phyloP scores from a whole-genome alignment of 2,797 vertebrate genomes.

The Aeoliscus strigatus region DNA sequence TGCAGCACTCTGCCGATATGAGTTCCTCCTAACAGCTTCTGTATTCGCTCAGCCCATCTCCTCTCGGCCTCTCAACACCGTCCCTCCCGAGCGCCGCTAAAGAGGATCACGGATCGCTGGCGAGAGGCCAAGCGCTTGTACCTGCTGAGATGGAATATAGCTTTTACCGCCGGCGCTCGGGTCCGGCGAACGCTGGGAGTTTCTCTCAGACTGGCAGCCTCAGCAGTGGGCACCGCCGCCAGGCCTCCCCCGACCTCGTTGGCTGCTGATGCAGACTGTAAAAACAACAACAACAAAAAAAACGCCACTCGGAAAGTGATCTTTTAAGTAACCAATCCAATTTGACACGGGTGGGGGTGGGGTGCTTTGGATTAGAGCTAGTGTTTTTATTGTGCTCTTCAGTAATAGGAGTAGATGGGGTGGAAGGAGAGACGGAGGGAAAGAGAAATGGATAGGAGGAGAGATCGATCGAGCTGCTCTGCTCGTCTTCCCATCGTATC shows the following conservation, averaged over 20 bases:
- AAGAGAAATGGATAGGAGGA: conserved; percentile 34
- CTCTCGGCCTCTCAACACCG: conserved; percentile 42
- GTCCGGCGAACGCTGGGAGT: conserved; percentile 17
- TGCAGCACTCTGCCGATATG: conserved; percentile 62
- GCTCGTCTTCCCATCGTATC: conserved; percentile 43
- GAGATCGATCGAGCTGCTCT: conserved; percentile 63
- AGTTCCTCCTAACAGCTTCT: conserved; percentile 55
- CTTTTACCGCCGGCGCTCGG: conserved; percentile 28
- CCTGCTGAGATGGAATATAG: conserved; percentile 54
- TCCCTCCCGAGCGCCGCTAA: conserved; percentile 32
- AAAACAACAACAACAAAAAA: no score
- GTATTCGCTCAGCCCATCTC: conserved; percentile 48
- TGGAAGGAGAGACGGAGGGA: conserved; percentile 44
- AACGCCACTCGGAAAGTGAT: conserved; percentile 55
- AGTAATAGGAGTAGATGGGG: conserved; percentile 58
- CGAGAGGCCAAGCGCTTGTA: conserved; percentile 45
- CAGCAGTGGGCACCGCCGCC: conserved; percentile 23
- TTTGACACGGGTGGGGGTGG: conserved; percentile 58
- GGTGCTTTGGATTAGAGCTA: conserved; percentile 65
- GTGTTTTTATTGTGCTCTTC: conserved; percentile 62
- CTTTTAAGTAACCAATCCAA: conserved; percentile 72
- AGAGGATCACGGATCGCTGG: conserved; percentile 56
- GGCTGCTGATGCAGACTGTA: conserved; percentile 39
- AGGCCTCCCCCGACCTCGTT: conserved; percentile 37
- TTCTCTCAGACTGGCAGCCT: conserved; percentile 27